phyloP scores from a whole-genome alignment of 2,113 vertebrate genomes.

The Falco punctatus region DNA sequence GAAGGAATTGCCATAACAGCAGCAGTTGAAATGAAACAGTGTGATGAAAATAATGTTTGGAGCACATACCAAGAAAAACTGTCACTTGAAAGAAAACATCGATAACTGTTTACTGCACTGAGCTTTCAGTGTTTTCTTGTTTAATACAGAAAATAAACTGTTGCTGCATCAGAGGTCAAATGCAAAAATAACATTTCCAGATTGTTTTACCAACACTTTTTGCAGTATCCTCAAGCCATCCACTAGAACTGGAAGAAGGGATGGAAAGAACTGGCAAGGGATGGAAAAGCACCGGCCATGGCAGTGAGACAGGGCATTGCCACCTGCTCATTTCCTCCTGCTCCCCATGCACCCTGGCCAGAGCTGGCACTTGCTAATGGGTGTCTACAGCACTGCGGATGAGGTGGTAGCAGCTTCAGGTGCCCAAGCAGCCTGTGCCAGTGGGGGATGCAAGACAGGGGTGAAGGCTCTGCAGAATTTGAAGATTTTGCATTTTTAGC shows the following conservation, averaged over 20 bases:
- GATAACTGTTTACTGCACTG: no score
- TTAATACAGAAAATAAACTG: no score
- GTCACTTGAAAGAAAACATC: no score
- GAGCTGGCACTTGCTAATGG: background rate
- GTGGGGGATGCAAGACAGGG: background rate
- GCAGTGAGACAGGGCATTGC: background rate
- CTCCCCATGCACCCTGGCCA: background rate
- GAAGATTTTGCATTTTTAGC: background rate
- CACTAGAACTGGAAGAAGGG: no score
- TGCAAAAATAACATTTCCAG: no score
- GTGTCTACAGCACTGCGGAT: rapidly evolving
- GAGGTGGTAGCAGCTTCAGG: background rate
- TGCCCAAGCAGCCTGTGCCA: background rate
- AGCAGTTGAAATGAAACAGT: no score
- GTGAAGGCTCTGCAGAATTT: background rate
- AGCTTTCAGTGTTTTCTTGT: no score
- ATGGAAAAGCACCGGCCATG: background rate
- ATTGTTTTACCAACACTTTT: no score
- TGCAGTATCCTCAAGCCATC: no score
- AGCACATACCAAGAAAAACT: no score
- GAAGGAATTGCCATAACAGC: background rate
- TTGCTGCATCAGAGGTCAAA: no score
- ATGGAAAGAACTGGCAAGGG: background rate
- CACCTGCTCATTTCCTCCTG: background rate
- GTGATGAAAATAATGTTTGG: no score